Evolutionary conservation across 2,113 vertebrate genomes (phyloP).

Genomic region (Lagopus muta): DNA sequence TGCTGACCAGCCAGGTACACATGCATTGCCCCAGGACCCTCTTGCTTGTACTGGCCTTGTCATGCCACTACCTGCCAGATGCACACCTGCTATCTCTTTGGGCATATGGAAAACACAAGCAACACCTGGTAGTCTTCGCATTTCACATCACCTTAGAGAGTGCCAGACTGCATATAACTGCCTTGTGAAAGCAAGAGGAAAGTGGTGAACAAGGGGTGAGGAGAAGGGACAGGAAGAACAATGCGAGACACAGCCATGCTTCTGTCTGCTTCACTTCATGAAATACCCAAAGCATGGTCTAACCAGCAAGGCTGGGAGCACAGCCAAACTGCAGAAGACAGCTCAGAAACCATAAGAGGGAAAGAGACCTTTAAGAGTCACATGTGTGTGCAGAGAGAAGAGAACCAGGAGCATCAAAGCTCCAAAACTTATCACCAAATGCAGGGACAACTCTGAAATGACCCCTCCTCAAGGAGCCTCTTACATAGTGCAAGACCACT

Average conservation of each 20-base stretch:
- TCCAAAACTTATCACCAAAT: neutral
- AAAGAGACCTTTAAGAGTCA: neutral
- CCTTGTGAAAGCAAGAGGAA: neutral
- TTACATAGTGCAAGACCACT: neutral
- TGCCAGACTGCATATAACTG: neutral
- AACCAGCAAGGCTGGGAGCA: neutral
- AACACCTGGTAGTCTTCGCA: fast-evolving
- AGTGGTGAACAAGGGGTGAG: fast-evolving
- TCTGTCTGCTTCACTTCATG: neutral
- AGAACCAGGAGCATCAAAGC: neutral
- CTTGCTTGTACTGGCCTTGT: neutral
- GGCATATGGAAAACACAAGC: neutral
- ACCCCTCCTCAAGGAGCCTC: fast-evolving
- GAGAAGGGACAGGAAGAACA: neutral
- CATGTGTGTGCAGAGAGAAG: neutral
- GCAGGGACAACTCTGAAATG: neutral
- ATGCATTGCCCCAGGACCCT: neutral
- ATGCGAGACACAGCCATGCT: neutral
- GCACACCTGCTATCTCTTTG: fast-evolving
- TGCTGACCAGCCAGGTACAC: neutral
- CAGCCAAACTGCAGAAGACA: neutral
- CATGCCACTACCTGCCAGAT: neutral
- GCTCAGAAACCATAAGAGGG: neutral
- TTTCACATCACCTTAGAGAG: neutral
- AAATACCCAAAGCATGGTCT: neutral